These are phyloP conservation scores for Noctua janthe DNA, from an alignment of 2,888 invertebrate genomes.

Conservation along the genomic window DNA sequence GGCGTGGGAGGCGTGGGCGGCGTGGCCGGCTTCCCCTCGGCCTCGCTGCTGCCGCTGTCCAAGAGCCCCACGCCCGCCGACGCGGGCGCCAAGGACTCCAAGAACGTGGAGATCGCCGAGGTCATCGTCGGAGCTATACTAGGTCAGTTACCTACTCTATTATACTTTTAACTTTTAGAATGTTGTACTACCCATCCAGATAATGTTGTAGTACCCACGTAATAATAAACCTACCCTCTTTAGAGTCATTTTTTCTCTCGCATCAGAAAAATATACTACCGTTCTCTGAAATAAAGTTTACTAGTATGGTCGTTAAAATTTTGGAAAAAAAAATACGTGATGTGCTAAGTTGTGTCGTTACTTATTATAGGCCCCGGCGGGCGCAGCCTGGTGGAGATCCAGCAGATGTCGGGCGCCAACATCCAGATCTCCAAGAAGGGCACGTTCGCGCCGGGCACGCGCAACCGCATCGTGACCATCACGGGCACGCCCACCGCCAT, in stretches of 20 bases:
- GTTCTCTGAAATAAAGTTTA: background rate
- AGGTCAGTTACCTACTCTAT: conserved; percentile 89
- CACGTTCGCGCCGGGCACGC: conserved; percentile 98
- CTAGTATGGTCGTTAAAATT: background rate
- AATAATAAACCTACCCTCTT: background rate
- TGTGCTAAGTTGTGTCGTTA: background rate
- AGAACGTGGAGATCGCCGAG: conserved; percentile 98
- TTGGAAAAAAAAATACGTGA: background rate
- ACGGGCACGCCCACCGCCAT: conserved; percentile 97
- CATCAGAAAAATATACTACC: background rate
- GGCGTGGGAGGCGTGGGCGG: conserved; percentile 87
- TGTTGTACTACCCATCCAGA: background rate
- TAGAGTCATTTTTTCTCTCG: background rate
- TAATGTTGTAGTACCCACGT: background rate
- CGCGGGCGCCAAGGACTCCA: conserved; percentile 94
- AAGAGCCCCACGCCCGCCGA: conserved; percentile 95
- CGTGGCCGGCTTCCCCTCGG: conserved; percentile 92
- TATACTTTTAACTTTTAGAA: background rate
- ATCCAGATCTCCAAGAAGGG: conserved; percentile 99
- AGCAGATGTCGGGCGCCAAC: conserved; percentile 98
- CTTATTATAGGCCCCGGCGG: conserved; percentile 95
- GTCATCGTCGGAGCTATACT: conserved; percentile 99
- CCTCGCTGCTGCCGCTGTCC: conserved; percentile 93
- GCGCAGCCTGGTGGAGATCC: conserved; percentile 98
- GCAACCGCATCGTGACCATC: conserved; percentile 99